phyloP scores from a whole-genome alignment of 2,888 invertebrate genomes.

The Eucera pruinosa region DNA sequence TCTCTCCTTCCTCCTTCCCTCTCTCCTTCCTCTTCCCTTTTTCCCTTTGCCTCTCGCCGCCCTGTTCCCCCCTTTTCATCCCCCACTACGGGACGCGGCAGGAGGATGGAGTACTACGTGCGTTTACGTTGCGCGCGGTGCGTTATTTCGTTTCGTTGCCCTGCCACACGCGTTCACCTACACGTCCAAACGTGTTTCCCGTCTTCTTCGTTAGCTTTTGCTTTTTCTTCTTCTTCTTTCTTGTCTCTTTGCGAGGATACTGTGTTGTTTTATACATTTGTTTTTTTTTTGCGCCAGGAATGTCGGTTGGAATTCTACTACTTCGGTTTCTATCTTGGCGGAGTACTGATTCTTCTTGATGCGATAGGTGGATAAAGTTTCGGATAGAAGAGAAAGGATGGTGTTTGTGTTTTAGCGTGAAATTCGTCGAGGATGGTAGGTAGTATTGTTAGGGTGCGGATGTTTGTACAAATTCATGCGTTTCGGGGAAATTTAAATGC shows the following conservation, averaged over 20 bases:
- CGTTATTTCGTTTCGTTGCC: slow-evolving; percentile 71
- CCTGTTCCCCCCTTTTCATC: slow-evolving; percentile 48
- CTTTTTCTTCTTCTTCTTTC: too few relatives aligned
- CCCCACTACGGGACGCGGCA: slow-evolving; percentile 43
- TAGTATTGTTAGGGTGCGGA: too few relatives aligned
- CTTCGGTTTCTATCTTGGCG: neutral
- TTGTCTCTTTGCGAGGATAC: too few relatives aligned
- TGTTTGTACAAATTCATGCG: too few relatives aligned
- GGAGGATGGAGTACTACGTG: slow-evolving; percentile 62
- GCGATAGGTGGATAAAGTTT: slow-evolving; percentile 46
- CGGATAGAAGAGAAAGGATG: too few relatives aligned
- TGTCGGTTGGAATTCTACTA: neutral
- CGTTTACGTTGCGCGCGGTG: slow-evolving; percentile 69
- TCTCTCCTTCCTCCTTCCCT: slow-evolving; percentile 64
- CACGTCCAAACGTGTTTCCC: slow-evolving; percentile 52
- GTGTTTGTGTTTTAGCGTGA: too few relatives aligned
- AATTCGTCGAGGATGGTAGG: too few relatives aligned
- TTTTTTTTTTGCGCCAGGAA: neutral
- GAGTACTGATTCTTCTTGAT: neutral
- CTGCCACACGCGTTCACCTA: slow-evolving; percentile 67
- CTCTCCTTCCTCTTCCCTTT: slow-evolving; percentile 53
- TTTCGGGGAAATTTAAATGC: too few relatives aligned
- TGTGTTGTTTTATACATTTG: too few relatives aligned
- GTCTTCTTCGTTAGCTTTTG: neutral
- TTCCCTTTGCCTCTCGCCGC: slow-evolving; percentile 36